A percentile compares a stretch with the other conserved stretches of the same genome.
Conservation (phyloP, 2,113 vertebrate genomes). For the Crotalus viridis region DNA sequence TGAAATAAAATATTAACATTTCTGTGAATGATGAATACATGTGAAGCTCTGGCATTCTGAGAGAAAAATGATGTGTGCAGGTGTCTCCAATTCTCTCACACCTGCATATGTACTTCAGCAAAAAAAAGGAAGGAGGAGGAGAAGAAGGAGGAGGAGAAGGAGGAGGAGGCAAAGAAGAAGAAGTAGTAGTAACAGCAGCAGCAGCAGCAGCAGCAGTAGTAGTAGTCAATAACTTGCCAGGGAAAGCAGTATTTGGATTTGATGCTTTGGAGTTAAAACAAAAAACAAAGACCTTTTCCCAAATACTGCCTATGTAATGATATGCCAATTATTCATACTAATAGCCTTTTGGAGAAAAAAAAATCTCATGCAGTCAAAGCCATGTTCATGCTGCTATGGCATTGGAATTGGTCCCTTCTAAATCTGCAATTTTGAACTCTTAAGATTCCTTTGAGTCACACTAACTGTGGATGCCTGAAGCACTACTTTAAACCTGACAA, state of each 20-base stretch:
- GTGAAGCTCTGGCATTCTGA: conserved; percentile 28
- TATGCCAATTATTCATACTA: neutral
- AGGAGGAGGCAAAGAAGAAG: too few species aligned
- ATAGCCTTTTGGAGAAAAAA: neutral
- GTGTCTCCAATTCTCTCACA: conserved; percentile 30
- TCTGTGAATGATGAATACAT: conserved; percentile 85
- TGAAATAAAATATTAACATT: conserved; percentile 99
- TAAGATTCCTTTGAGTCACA: neutral
- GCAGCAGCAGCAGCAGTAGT: too few species aligned
- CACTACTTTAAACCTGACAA: neutral
- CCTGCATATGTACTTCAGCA: neutral
- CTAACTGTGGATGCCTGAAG: neutral
- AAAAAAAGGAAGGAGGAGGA: neutral
- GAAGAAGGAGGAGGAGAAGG: too few species aligned
- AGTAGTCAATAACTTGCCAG: neutral
- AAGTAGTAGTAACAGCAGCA: too few species aligned
- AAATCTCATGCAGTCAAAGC: neutral
- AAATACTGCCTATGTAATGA: neutral
- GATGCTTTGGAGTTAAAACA: neutral
- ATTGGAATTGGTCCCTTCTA: neutral
- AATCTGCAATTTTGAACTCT: neutral
- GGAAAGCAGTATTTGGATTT: neutral
- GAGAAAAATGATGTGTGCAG: conserved; percentile 36
- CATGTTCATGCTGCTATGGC: neutral
- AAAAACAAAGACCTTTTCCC: neutral